Evolutionary conservation across 2,797 vertebrate species (phyloP).

Genomic region (Antrozous pallidus): DNA sequence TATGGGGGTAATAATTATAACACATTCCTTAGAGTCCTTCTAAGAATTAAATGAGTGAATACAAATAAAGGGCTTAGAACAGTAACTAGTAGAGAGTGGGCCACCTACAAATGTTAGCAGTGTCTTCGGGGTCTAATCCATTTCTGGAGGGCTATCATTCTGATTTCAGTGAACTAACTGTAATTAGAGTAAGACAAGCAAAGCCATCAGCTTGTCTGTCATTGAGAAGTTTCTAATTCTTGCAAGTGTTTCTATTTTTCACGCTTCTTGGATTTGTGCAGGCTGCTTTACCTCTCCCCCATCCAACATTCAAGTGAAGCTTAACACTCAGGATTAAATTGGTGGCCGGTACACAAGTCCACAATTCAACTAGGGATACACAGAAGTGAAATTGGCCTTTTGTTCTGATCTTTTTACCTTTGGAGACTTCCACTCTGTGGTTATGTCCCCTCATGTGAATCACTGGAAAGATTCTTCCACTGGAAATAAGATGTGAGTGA

Average conservation of each 20-base stretch:
- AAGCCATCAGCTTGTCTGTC: constrained; percentile 55
- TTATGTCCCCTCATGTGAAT: not conserved
- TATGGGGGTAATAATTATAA: not conserved
- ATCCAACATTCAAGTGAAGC: constrained; percentile 66
- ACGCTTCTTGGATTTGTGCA: constrained; percentile 68
- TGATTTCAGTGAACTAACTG: not conserved
- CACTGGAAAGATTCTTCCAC: not conserved
- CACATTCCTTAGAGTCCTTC: not conserved
- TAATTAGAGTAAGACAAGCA: constrained; percentile 48
- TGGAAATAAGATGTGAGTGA: not conserved
- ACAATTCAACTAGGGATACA: not conserved
- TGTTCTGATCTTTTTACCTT: not conserved
- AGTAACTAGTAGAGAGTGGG: not conserved
- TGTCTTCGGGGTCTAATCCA: not conserved
- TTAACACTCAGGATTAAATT: constrained; percentile 68
- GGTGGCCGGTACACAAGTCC: not conserved
- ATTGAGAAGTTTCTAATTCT: constrained; percentile 72
- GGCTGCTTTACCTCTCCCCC: constrained; percentile 55
- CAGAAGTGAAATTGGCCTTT: constrained; percentile 19
- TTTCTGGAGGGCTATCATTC: not conserved
- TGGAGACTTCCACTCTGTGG: not conserved
- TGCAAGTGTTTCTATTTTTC: constrained; percentile 76
- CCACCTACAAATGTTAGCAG: not conserved
- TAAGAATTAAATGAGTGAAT: not conserved
- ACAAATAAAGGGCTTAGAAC: not conserved